A percentile compares a stretch with the other conserved stretches of the same genome.
Conservation (phyloP, 2,797 vertebrate species). For the Scolopax rusticola region DNA sequence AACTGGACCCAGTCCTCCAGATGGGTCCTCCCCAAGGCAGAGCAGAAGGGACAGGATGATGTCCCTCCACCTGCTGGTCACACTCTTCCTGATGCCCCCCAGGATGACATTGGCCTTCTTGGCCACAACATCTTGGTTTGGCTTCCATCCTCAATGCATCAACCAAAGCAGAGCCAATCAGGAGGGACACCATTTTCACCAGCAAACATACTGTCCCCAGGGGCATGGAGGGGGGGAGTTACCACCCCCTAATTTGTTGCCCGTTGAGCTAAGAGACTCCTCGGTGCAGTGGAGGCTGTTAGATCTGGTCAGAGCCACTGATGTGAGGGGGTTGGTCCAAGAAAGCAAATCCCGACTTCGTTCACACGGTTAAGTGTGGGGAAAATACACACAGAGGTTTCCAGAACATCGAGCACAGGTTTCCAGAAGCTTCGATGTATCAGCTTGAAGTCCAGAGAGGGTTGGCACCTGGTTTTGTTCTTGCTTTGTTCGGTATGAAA, state of each 20-base stretch:
- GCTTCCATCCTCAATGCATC: background rate
- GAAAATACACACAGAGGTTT: background rate
- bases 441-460: background rate
- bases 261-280: background rate
- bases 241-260: background rate
- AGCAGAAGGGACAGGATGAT: no score
- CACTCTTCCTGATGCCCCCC: no score
- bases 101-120: no score
- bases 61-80: no score
- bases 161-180: background rate
- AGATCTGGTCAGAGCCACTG: background rate
- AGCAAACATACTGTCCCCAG: background rate
- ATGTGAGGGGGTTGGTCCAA: background rate
- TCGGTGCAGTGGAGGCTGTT: background rate
- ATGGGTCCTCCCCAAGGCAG: no score
- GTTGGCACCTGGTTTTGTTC: background rate
- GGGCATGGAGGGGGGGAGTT: fast-evolving
- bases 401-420: background rate
- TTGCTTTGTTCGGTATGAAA: background rate
- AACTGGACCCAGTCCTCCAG: no score
- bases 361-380: background rate
- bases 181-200: background rate
- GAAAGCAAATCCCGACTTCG: background rate
- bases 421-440: background rate
- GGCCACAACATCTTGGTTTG: background rate